Conservation (phyloP, 1,140 invertebrate genomes). For the Homarus americanus region DNA sequence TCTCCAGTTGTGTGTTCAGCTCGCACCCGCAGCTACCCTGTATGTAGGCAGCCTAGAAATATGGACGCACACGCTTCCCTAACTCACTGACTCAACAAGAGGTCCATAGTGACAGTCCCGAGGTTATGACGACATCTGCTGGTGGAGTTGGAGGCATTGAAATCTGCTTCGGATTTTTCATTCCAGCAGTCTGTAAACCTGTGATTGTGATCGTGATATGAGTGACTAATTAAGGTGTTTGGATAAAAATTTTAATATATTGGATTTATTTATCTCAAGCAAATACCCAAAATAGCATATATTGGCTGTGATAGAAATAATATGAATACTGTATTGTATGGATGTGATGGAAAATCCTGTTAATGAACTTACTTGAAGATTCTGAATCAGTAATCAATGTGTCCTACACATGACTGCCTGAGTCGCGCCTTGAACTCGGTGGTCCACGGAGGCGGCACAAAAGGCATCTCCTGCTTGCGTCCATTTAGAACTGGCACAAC, state of each 20-base stretch:
- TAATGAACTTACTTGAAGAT: conserved; percentile 47
- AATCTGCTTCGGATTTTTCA: conserved; percentile 71
- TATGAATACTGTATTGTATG: conserved; percentile 60
- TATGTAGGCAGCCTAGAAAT: conserved; percentile 67
- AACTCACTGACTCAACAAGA: conserved; percentile 56
- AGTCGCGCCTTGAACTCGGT: conserved; percentile 56
- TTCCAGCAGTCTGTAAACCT: conserved; percentile 70
- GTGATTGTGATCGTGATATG: conserved; percentile 71
- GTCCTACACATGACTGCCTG: conserved; percentile 70
- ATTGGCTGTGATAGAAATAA: conserved; percentile 73
- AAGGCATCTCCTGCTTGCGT: conserved; percentile 11
- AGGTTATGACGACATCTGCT: conserved; percentile 38
- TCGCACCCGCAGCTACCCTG: conserved; percentile 62
- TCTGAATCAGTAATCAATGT: conserved; percentile 73
- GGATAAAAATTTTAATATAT: conserved; percentile 68
- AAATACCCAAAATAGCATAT: conserved; percentile 52
- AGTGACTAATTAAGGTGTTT: conserved; percentile 60
- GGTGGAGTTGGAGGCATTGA: conserved; percentile 69
- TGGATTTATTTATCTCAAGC: conserved; percentile 56
- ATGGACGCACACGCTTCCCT: conserved; percentile 70
- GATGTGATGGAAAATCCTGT: conserved; percentile 50
- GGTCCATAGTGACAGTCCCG: conserved; percentile 57
- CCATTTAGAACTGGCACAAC: conserved; percentile 5
- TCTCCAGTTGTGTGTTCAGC: conserved; percentile 68
- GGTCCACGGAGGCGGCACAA: conserved; percentile 43